Evolutionary conservation across 2,113 vertebrate species (phyloP), one percentile per base, ranked within the genome.

Genomic region (Vimba vimba): DNA sequence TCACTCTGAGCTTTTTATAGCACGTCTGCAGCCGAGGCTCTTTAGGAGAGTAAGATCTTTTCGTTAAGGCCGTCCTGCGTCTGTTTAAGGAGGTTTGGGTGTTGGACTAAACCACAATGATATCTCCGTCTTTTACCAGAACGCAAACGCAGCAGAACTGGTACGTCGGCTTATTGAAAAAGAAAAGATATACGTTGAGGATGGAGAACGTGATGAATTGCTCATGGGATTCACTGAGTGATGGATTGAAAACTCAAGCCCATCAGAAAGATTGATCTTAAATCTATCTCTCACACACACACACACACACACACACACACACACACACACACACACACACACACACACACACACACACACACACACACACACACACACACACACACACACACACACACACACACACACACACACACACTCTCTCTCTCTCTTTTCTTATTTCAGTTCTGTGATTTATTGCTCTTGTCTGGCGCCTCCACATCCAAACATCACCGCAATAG

Each of bases 381-480:
- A n/a, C n/a, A n/a, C n/a, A n/a, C n/a, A n/a, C n/a, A n/a, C n/a
- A n/a, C n/a, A n/a, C n/a, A n/a, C n/a, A n/a, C n/a, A n/a, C n/a
- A n/a, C n/a, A n/a, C n/a, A n/a, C n/a, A n/a, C n/a, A n/a, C n/a
- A n/a, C n/a, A n/a, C n/a, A n/a, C n/a, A n/a, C n/a, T n/a, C n/a
- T n/a, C n/a, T n/a, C 33, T 82, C 87, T 71, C 52, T 85, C 86
- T 83, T 86, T 82, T 33, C 13, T 71, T 23, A 64, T 84, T 7
- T 21, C 50, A 81, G 47, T 36, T 60, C 52, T 64, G 30, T 88
- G 62, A 90, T 88, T 69, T 87, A 90, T 87, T 57, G 64, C 47
- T 11, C 57, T 79, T 74, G 66, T 86, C 83, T 83, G 71, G 64
- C 64, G 79, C 8, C 4, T 39, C 47, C 73, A 15, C 15, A 6